phyloP scores from a whole-genome alignment of 2,888 invertebrate species.

The Pristionchus maxplancki region DNA sequence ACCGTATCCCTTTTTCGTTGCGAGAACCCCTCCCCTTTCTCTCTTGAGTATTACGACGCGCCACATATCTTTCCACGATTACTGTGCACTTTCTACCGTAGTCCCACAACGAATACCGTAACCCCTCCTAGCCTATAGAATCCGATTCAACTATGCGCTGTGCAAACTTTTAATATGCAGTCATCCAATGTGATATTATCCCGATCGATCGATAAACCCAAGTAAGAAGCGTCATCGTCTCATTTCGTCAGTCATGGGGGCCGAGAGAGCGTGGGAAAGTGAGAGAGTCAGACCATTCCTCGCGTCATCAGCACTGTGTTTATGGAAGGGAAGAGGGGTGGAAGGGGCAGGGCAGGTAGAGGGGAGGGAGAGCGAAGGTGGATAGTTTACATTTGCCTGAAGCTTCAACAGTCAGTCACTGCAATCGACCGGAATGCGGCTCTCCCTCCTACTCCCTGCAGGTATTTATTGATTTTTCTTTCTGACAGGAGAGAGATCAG shows the following conservation, averaged over 20 bases:
- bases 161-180: background rate
- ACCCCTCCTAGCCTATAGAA: background rate
- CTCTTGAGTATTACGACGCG: background rate
- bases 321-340: background rate
- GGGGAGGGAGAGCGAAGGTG: background rate
- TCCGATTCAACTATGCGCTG: background rate
- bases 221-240: too few relatives aligned
- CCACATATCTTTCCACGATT: constrained; percentile 40
- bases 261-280: too few relatives aligned
- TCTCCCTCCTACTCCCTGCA: background rate
- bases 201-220: constrained; percentile 36
- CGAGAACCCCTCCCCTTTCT: background rate
- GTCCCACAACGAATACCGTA: constrained; percentile 16
- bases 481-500: too few relatives aligned
- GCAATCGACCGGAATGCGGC: background rate
- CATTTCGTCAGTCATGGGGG: too few relatives aligned
- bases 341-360: background rate
- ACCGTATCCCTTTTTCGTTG: constrained; percentile 4
- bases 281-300: too few relatives aligned
- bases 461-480: background rate
- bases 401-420: background rate
- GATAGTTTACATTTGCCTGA: constrained; percentile 13
- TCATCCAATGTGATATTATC: constrained; percentile 27
- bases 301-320: background rate
- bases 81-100: constrained; percentile 26